These are phyloP conservation scores for Xestia c-nigrum DNA, from an alignment of 2,888 invertebrate species.

Conservation along the genomic window DNA sequence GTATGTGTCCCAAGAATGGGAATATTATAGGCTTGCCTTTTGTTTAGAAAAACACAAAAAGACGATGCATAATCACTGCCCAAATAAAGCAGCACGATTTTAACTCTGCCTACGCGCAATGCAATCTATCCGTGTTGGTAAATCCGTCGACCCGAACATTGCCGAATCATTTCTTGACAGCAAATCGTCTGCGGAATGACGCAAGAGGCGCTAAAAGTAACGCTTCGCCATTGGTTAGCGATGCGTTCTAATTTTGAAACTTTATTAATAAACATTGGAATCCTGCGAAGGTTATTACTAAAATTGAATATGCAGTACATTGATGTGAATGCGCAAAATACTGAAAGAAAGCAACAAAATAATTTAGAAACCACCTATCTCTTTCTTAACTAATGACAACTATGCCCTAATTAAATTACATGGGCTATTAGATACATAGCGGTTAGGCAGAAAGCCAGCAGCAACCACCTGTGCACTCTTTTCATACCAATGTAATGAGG, in stretches of 20 bases:
- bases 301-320: not conserved
- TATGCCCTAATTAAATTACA: conserved; percentile 16
- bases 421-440: not conserved
- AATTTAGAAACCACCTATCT: not conserved
- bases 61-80: conserved; percentile 13
- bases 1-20: not conserved
- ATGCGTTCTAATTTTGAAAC: conserved; percentile 62
- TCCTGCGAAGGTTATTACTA: conserved; percentile 21
- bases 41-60: not conserved
- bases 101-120: conserved; percentile 48
- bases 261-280: conserved; percentile 46
- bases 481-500: conserved; percentile 23
- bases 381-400: not conserved
- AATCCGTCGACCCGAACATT: conserved; percentile 29
- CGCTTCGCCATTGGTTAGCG: conserved; percentile 42
- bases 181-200: conserved; percentile 52
- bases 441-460: conserved; percentile 45
- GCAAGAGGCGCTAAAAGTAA: conserved; percentile 57
- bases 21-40: not conserved
- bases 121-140: conserved; percentile 24
- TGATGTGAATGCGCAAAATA: not conserved
- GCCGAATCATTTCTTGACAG: conserved; percentile 36
- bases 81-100: conserved; percentile 25
- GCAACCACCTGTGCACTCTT: conserved; percentile 39
- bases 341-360: not conserved